Evolutionary conservation across 2,888 invertebrate species (phyloP), one percentile per base, ranked within the genome.

Genomic region (Nasonia oneida): DNA sequence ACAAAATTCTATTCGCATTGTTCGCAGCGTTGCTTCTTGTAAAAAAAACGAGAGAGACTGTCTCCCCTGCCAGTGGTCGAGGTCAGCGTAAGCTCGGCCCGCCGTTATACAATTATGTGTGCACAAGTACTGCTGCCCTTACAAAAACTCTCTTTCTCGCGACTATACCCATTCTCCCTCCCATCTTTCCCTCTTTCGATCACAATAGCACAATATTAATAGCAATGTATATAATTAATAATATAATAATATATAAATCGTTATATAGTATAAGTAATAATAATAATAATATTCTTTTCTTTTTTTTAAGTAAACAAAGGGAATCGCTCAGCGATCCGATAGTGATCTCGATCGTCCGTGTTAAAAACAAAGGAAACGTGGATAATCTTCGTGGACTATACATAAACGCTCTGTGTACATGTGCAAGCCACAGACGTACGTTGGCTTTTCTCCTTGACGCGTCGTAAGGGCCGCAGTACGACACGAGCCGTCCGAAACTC

Each of bases 61-160:
- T n/a, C 57, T 61, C 57, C 57, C 57, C 8, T 61, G 57, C 57
- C 67, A 83, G 86, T 86, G 71, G 77, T 86, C 83, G 71, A 86
- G 67, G 71, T 86, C 79, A 80, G 50, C 67, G 76, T 76, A 33
- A 50, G 74, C 82, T 82, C 85, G 79, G 82, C 50, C 82, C 23
- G 75, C 29, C 70, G 80, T 29, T 33, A 67, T 77, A 71, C 33
- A 75, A n/a, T 75, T 84, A 57, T 33, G 67, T 47, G n/a, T 47
- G 73, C 42, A 83, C 76, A 87, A 87, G 87, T 87, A 87, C 87
- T 87, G 87, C 87, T 87, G 87, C 87, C 87, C 87, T 86, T 87
- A 86, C 85, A 85, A 80, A 64, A 18, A n/a, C 57, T 61, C 57
- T 61, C 47, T 77, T 57, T 70, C 71, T 47, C 37, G n/a, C 81